Conservation (phyloP, 2,888 invertebrate genomes). For the Caenorhabditis macrosperma region DNA sequence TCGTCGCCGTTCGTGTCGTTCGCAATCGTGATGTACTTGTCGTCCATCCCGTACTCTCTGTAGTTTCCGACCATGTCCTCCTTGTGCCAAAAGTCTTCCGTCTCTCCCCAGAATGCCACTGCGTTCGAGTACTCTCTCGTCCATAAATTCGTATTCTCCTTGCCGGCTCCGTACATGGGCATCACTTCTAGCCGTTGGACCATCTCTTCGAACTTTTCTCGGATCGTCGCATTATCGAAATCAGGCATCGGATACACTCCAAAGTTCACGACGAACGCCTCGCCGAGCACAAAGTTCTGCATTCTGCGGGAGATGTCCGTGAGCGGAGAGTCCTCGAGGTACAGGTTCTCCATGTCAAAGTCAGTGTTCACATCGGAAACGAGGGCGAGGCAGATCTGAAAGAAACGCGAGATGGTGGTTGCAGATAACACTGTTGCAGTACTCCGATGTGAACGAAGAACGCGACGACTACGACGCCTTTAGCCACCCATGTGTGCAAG, state of each 20-base stretch:
- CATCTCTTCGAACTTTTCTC: slow-evolving; percentile 72
- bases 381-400: slow-evolving; percentile 71
- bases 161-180: slow-evolving; percentile 68
- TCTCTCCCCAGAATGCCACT: slow-evolving; percentile 75
- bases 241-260: slow-evolving; percentile 74
- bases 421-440: slow-evolving; percentile 4
- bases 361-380: slow-evolving; percentile 77
- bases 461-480: slow-evolving; percentile 59
- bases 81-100: slow-evolving; percentile 71
- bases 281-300: slow-evolving; percentile 76
- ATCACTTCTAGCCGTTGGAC: slow-evolving; percentile 70
- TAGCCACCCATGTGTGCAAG: slow-evolving; percentile 61
- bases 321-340: slow-evolving; percentile 75
- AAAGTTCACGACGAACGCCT: slow-evolving; percentile 78
- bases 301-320: slow-evolving; percentile 76
- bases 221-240: slow-evolving; percentile 70
- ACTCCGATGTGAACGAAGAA: slow-evolving; percentile 72
- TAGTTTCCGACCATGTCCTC: slow-evolving; percentile 73
- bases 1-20: slow-evolving; percentile 65
- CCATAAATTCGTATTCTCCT: slow-evolving; percentile 74
- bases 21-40: slow-evolving; percentile 64
- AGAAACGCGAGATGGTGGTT: neutral
- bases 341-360: slow-evolving; percentile 79
- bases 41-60: slow-evolving; percentile 67
- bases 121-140: slow-evolving; percentile 73